Percentiles rank a stretch among this genome's conserved stretches.
phyloP scores from a whole-genome alignment of 2,888 invertebrate species.

The Cybosia mesomella region DNA sequence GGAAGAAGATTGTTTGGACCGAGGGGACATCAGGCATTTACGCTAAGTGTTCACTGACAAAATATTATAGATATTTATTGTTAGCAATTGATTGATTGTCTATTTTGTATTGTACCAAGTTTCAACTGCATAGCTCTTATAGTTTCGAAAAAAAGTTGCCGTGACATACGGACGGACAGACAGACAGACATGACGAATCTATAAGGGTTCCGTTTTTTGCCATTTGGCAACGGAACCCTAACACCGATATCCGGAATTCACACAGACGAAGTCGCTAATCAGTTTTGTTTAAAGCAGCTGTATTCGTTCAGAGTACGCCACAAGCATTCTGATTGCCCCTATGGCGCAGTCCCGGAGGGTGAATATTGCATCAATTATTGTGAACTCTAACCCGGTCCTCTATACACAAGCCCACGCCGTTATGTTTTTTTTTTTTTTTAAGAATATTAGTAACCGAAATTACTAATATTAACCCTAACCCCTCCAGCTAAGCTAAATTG shows the following conservation, averaged over 20 bases:
- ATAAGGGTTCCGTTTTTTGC: no score
- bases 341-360: conserved; percentile 14
- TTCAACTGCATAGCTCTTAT: no score
- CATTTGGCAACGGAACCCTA: no score
- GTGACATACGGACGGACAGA: no score
- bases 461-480: no score
- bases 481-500: no score
- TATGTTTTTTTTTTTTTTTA: no score
- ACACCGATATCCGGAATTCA: no score
- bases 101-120: no score
- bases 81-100: conserved; percentile 49
- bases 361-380: conserved; percentile 13
- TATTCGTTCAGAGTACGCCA: not conserved
- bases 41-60: conserved; percentile 71
- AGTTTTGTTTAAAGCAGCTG: not conserved
- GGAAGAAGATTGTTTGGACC: conserved; percentile 53
- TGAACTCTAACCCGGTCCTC: conserved; percentile 17
- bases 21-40: conserved; percentile 71
- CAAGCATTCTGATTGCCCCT: conserved; percentile 15
- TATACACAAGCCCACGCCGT: not conserved
- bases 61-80: conserved; percentile 68
- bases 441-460: no score
- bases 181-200: no score
- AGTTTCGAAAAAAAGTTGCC: no score
- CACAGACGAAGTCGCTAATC: not conserved